Evolutionary conservation across 2,113 vertebrate genomes (phyloP), one percentile per base, ranked within the genome.

Genomic region (Romanogobio albipinnatus): DNA sequence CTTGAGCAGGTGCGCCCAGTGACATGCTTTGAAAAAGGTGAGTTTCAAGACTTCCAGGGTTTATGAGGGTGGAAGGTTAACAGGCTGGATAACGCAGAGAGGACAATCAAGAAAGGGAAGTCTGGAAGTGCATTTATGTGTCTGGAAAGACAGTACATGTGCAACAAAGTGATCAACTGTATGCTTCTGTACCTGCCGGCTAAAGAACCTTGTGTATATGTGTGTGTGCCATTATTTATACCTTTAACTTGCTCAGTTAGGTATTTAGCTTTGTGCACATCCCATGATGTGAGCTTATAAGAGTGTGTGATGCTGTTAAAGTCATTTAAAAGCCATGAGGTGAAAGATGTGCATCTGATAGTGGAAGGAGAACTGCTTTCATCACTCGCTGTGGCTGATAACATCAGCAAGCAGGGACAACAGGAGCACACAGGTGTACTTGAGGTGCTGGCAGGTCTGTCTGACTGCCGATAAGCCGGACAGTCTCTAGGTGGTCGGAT

Each of bases 341-440:
- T 74, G 78, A 81, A 73, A 61, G 84, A 43, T 80, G 36, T 75
- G 51, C 26, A 5, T 19, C 58, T 22, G 58, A 64, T 61, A 45
- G 51, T 2, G 19, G 51, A 70, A 45, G 26, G 75, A 53, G 29
- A 49, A 29, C 47, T 36, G 58, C 36, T 47, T n/a, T 84, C 49
- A 2, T 76, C 39, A 19, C 56, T 68, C 19, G 17, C 19, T 68
- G 29, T 9, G 49, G 80, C 81, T 71, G 66, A 82, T 82, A 82
- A 82, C 71, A 33, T 71, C 81, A 71, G 80, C 66, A 56, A 78
- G 29, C 56, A 56, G 87, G 11, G 78, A 74, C 80, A 82, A 82
- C 64, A n/a, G 62, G 64, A 68, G 64, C 62, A 24, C 83, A 77
- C 85, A 71, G 77, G 86, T 82, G 86, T 15, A 51, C 80, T 82